Base-by-base conservation (phyloP, 2,113 vertebrate genomes). In the Rhizomys pruinosus region DNA sequence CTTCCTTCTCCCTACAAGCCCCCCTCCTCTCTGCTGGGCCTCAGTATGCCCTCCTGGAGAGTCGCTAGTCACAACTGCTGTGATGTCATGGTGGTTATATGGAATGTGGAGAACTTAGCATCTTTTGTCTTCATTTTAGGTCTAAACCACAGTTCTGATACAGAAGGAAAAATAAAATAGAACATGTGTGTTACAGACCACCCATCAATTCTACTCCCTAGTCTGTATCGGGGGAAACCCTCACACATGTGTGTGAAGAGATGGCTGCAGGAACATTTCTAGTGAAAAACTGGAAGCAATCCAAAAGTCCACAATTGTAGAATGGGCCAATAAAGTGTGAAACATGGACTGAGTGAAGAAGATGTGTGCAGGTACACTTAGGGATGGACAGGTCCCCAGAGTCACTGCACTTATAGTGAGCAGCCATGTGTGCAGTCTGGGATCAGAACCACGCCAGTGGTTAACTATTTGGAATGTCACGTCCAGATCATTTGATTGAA, bases 111-210 rank as follows among this genome's bases (percentile, higher is more conserved):
- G 27, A 39, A 76, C n/a, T 64, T 55, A 44, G 68, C 61, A 71
- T 68, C 81, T 85, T 96, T 87, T 73, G 87, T 95, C 81, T 72
- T 92, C 66, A 72, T 89, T 63, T 91, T 85, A 90, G 78, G 37
- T 22, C 93, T 87, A 55, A 82, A 76, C 44, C 92, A 80, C 79
- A 91, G 68, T 86, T 95, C 69, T 92, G 95, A 92, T 84, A 92
- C 20, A 88, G 59, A n/a, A 87, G 39, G 37, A 68, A 93, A 94
- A 89, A 86, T 86, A 71, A 94, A 95, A 87, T 39, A 61, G 82
- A 95, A 91, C 80, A 95, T 89, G 42, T 95, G 84, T 86, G 68
- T 57, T 74, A 72, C 92, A 93, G 96, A 87, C 92, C 94, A 91
- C 92, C 95, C 90, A 76, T 89, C 87, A 76, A 17, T 61, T 64